These are phyloP conservation scores for Drosophila maculinotata DNA, from an alignment of 2,888 invertebrate species.

Conservation along the genomic window DNA sequence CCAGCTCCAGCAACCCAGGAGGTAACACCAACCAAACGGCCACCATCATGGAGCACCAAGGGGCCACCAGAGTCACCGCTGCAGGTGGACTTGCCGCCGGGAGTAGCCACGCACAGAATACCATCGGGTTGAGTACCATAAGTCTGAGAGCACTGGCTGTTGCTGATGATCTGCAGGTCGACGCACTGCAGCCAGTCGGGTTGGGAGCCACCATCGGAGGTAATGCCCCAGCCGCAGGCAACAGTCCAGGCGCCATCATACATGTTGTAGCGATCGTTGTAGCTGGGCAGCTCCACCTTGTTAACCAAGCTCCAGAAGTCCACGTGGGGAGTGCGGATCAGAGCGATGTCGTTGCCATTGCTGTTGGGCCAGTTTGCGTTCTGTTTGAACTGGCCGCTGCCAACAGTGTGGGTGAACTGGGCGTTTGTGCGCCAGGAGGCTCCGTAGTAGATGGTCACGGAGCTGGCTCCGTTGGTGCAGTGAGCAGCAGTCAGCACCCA, in stretches of 20 bases:
- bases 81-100: conserved; percentile 56
- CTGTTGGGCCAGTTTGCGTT: conserved; percentile 40
- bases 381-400: conserved; percentile 55
- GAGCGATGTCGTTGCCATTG: conserved; percentile 68
- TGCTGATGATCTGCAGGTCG: conserved; percentile 78
- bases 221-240: conserved; percentile 85
- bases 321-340: conserved; percentile 67
- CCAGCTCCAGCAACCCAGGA: conserved; percentile 56
- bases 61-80: conserved; percentile 71
- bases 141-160: conserved; percentile 82
- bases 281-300: conserved; percentile 55
- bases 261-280: conserved; percentile 60
- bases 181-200: conserved; percentile 81
- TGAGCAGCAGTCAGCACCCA: conserved; percentile 71
- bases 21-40: conserved; percentile 57
- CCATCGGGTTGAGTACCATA: conserved; percentile 72
- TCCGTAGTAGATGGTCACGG: conserved; percentile 63
- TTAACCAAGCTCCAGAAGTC: conserved; percentile 45
- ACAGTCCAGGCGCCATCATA: conserved; percentile 66
- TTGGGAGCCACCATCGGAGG: conserved; percentile 53
- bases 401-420: conserved; percentile 58
- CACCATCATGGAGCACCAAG: conserved; percentile 53
- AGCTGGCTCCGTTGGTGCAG: conserved; percentile 44
- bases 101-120: conserved; percentile 49
- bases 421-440: conserved; percentile 66